Evolutionary conservation across 2,888 invertebrate genomes (phyloP), one percentile per base, ranked within the genome.

Genomic region (Caenorhabditis angaria): DNA sequence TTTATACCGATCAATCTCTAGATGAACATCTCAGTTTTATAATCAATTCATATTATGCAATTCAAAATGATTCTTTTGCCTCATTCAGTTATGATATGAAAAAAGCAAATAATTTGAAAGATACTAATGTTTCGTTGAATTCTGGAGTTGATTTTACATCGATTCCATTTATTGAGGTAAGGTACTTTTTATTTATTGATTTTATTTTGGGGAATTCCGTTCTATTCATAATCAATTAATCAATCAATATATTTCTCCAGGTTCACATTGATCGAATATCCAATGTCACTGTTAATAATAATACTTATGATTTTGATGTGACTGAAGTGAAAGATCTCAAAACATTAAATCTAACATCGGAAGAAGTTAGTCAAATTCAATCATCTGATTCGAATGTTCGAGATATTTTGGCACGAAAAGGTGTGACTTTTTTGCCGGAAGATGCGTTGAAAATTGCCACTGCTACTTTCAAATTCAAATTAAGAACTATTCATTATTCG

Each of bases 241-340:
- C 14, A 54, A 54, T 12, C 12, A 54, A 54, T 24, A 12, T 6
- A 32, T 57, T 57, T 57, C n/a, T 41, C 3, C 28, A 78, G 77
- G 60, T 83, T n/a, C 77, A 83, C 50, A 78, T 83, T 51, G 82
- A 86, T 66, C 74, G 83, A 22, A 82, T 86, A 18, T 80, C 84
- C 6, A 85, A 83, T 63, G 86, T 87, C 5, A 76, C 78, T 32
- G 78, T 87, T 25, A 75, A 82, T 55, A 86, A 86, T 56, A 78
- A 84, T 65, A 86, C 86, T 10, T 86, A 86, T 71, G 80, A 84
- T 51, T 86, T 86, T 65, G 86, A 86, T 70, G 71, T 83, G 69
- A 73, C 60, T 8, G 80, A 82, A 48, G 71, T 83, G 6, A 63
- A 77, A 55, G 78, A 83, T 14, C 83, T 83, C 57, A 78, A 79